phyloP scores from a whole-genome alignment of 2,113 vertebrate species.

The Takifugu flavidus region DNA sequence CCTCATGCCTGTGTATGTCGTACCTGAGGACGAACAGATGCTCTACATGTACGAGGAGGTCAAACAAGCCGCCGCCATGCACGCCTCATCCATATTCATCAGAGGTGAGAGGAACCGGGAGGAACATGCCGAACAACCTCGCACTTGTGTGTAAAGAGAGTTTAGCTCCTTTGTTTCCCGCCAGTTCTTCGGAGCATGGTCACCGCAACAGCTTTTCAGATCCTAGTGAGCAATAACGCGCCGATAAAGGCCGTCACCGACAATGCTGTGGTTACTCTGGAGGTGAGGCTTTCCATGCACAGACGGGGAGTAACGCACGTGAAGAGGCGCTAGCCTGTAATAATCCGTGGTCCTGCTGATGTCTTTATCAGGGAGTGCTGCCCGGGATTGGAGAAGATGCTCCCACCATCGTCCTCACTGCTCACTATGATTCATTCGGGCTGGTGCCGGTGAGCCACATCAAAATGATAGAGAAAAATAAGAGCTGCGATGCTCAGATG shows the following conservation, averaged over 20 bases:
- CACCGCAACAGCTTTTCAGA: slow-evolving; percentile 76
- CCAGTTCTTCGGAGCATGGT: slow-evolving; percentile 78
- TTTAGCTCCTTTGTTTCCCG: slow-evolving; percentile 1
- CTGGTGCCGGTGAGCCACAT: slow-evolving; percentile 71
- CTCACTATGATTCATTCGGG: slow-evolving; percentile 78
- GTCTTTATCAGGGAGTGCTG: slow-evolving; percentile 70
- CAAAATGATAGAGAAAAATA: neutral
- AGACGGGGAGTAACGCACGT: neutral
- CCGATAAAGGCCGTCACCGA: slow-evolving; percentile 70
- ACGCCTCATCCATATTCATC: slow-evolving; percentile 68
- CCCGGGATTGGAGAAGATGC: slow-evolving; percentile 65
- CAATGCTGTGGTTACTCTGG: slow-evolving; percentile 67
- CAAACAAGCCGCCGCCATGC: slow-evolving; percentile 65
- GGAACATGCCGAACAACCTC: neutral
- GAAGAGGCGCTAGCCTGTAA: neutral
- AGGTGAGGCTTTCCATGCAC: slow-evolving; percentile 56
- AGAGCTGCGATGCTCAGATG: no score
- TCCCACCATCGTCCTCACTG: slow-evolving; percentile 75
- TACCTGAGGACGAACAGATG: slow-evolving; percentile 73
- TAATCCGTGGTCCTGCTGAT: slow-evolving; percentile 2
- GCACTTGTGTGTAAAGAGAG: neutral
- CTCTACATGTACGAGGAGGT: slow-evolving; percentile 78
- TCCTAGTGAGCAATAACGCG: slow-evolving; percentile 71
- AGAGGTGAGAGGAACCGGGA: slow-evolving; percentile 59
- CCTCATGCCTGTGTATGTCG: slow-evolving; percentile 74